A percentile compares a stretch with the other conserved stretches of the same genome.
Conservation (phyloP, 1,140 invertebrate species). For the Drosophila dunni region DNA sequence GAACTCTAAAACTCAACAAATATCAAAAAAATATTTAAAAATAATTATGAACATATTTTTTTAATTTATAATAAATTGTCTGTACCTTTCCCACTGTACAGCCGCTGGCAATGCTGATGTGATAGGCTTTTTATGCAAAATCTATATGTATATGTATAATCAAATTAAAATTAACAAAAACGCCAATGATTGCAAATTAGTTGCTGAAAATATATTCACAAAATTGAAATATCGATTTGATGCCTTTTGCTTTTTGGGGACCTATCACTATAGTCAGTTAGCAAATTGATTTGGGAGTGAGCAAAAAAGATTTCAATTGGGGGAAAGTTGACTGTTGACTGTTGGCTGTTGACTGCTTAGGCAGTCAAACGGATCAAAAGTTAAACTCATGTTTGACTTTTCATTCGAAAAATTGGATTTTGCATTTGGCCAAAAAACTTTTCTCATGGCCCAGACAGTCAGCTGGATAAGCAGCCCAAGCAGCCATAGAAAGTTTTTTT, state of each 20-base stretch:
- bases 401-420: slow-evolving; percentile 83
- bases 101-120: slow-evolving; percentile 8
- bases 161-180: slow-evolving; percentile 82
- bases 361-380: slow-evolving; percentile 78
- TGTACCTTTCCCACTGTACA: slow-evolving; percentile 7
- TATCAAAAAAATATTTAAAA: background rate
- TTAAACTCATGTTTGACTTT: slow-evolving; percentile 83
- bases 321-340: slow-evolving; percentile 29
- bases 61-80: no score
- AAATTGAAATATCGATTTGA: slow-evolving; percentile 68
- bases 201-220: slow-evolving; percentile 65
- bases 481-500: slow-evolving; percentile 56
- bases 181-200: slow-evolving; percentile 78
- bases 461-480: slow-evolving; percentile 57
- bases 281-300: slow-evolving; percentile 35
- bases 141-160: slow-evolving; percentile 51
- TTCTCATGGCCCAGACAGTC: slow-evolving; percentile 39
- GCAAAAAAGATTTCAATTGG: slow-evolving; percentile 25
- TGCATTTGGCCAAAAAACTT: slow-evolving; percentile 74
- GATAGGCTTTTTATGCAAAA: slow-evolving; percentile 37
- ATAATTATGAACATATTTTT: no score
- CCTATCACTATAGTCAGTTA: slow-evolving; percentile 14
- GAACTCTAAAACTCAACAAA: no score
- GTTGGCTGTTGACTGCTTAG: slow-evolving; percentile 58
- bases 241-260: background rate